Conservation (phyloP, 2,113 vertebrate species). For the Cariama cristata region DNA sequence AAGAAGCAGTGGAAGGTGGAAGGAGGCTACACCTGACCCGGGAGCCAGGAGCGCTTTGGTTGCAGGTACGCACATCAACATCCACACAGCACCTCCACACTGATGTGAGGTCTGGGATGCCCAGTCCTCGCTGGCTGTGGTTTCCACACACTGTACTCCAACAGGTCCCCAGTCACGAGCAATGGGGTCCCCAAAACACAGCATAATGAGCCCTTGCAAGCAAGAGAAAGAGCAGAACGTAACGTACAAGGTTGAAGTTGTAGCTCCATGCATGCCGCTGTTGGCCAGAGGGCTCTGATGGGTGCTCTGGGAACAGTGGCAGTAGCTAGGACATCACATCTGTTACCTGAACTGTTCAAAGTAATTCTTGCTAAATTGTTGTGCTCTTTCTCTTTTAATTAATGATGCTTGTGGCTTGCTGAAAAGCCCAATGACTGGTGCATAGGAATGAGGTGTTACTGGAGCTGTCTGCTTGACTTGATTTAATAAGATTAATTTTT, state of each 20-base stretch:
- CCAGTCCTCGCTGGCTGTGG: background rate
- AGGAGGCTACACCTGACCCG: background rate
- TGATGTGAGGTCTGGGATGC: background rate
- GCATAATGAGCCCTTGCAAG: background rate
- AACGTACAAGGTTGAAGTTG: background rate
- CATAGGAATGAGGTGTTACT: background rate
- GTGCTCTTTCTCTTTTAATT: background rate
- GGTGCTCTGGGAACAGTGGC: background rate
- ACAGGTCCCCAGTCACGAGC: background rate
- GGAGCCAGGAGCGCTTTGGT: background rate
- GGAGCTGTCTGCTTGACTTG: background rate
- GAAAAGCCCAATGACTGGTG: background rate
- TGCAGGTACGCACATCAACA: no score
- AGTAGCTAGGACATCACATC: background rate
- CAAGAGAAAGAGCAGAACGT: background rate
- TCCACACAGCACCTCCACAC: rapidly evolving
- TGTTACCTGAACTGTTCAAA: background rate
- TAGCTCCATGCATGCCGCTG: background rate
- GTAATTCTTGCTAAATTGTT: background rate
- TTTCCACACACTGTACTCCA: background rate
- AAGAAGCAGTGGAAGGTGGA: background rate
- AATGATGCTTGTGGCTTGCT: background rate
- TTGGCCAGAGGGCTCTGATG: background rate
- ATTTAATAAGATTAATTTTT: constrained; percentile 31
- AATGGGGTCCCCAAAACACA: background rate